Conservation (phyloP, 2,113 vertebrate species). For the Cebus imitator region DNA sequence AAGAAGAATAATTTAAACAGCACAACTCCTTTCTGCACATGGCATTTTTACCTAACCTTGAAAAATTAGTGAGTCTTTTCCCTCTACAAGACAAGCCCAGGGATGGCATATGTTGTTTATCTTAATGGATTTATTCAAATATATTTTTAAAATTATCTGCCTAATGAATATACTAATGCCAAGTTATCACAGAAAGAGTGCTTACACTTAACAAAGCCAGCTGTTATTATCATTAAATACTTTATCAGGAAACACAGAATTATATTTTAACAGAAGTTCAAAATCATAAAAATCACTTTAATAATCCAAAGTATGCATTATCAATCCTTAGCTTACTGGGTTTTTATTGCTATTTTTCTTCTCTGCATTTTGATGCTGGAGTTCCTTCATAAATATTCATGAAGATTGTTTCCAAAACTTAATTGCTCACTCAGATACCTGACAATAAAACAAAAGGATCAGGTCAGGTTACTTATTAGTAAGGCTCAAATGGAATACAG, state of each 20-base stretch:
- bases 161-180: neutral
- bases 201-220: neutral
- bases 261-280: constrained; percentile 46
- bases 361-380: constrained; percentile 7
- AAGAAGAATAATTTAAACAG: constrained; percentile 4
- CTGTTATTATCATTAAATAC: constrained; percentile 39
- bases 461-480: neutral
- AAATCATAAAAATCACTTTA: constrained; percentile 41
- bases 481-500: neutral
- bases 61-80: neutral
- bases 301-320: neutral
- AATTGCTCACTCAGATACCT: neutral
- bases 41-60: neutral
- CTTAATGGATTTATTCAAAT: constrained; percentile 1
- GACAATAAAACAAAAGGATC: neutral
- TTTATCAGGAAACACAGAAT: constrained; percentile 44
- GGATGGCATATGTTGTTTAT: neutral
- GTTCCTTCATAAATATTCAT: constrained; percentile 33
- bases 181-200: constrained; percentile 7
- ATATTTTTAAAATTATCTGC: neutral
- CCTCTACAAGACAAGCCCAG: rapidly evolving
- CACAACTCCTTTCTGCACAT: neutral
- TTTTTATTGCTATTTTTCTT: constrained; percentile 11
- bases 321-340: neutral
- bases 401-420: neutral